Percentiles rank a stretch among this genome's conserved stretches.
Conservation (phyloP, 2,113 vertebrate genomes). For the Atherinomorus stipes region DNA sequence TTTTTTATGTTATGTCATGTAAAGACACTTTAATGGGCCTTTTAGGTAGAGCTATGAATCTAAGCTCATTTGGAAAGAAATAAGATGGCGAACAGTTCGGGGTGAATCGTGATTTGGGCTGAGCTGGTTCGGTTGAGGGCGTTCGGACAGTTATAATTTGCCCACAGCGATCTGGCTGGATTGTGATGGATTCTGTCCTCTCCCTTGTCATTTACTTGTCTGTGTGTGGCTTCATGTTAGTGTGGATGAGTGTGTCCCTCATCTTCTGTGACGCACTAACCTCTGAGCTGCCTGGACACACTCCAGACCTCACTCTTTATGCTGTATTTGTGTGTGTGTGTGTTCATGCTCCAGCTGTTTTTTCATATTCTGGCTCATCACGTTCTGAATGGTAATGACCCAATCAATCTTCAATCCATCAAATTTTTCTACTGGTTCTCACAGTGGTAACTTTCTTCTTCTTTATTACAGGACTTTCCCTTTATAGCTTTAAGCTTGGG, state of each 20-base stretch:
- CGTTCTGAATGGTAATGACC: neutral
- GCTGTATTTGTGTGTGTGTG: constrained; percentile 6
- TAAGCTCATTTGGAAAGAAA: constrained; percentile 11
- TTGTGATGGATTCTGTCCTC: constrained; percentile 56
- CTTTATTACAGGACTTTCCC: constrained; percentile 8
- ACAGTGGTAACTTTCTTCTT: neutral
- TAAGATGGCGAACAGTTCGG: constrained; percentile 16
- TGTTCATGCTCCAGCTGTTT: constrained; percentile 18
- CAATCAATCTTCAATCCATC: constrained; percentile 27
- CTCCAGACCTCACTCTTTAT: constrained; percentile 40
- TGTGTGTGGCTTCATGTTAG: constrained; percentile 65
- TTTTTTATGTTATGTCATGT: constrained; percentile 16
- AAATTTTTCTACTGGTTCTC: constrained; percentile 12
- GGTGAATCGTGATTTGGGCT: constrained; percentile 35
- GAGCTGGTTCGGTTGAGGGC: constrained; percentile 44
- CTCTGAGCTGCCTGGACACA: constrained; percentile 39
- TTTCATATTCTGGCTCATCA: constrained; percentile 31
- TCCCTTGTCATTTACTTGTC: constrained; percentile 78
- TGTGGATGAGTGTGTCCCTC: constrained; percentile 55
- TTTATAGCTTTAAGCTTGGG: constrained; percentile 14
- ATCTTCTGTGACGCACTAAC: constrained; percentile 59
- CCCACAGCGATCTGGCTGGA: constrained; percentile 52
- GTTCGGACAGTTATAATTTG: constrained; percentile 66
- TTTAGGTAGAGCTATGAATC: constrained; percentile 10
- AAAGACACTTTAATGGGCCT: constrained; percentile 19